Conservation (phyloP, 2,888 invertebrate species). For the Campopleginae sp. region DNA sequence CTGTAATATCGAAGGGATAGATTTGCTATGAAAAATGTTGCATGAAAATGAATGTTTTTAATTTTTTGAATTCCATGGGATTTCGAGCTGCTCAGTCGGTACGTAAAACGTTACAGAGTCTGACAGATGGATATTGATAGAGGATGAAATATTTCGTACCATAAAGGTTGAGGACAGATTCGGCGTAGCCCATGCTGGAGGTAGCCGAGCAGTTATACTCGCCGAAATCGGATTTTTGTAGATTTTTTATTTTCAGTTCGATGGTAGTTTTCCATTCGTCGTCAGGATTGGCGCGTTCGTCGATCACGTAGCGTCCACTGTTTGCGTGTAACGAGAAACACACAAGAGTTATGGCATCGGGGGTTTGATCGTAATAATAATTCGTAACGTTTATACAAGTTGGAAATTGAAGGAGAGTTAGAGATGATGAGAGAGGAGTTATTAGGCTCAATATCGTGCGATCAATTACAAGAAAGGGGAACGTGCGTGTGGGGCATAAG, state of each 20-base stretch:
- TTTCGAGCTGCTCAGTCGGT: slow-evolving; percentile 16
- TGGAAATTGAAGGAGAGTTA: background rate
- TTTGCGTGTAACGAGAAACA: slow-evolving; percentile 65
- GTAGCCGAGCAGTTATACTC: slow-evolving; percentile 90
- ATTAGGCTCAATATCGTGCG: slow-evolving; percentile 19
- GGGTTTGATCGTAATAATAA: slow-evolving; percentile 7
- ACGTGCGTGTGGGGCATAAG: slow-evolving; percentile 31
- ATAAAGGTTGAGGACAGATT: slow-evolving; percentile 89
- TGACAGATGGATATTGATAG: background rate
- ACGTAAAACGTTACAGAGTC: background rate
- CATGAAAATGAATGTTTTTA: too few relatives aligned
- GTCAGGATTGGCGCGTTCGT: slow-evolving; percentile 86
- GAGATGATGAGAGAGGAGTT: slow-evolving; percentile 6
- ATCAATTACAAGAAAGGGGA: slow-evolving; percentile 53
- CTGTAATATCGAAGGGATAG: slow-evolving; percentile 68
- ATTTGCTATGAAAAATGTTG: too few relatives aligned
- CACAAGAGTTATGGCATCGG: slow-evolving; percentile 28
- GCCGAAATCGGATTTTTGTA: slow-evolving; percentile 87
- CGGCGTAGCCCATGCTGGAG: slow-evolving; percentile 89
- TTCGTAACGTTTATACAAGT: background rate
- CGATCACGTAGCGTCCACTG: slow-evolving; percentile 88
- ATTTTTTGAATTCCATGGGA: too few relatives aligned
- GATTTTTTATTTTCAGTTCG: slow-evolving; percentile 87
- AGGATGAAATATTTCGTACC: slow-evolving; percentile 83
- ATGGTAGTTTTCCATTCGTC: slow-evolving; percentile 87